Conservation (phyloP, 1,140 invertebrate species). For the Papilio dardanus region DNA sequence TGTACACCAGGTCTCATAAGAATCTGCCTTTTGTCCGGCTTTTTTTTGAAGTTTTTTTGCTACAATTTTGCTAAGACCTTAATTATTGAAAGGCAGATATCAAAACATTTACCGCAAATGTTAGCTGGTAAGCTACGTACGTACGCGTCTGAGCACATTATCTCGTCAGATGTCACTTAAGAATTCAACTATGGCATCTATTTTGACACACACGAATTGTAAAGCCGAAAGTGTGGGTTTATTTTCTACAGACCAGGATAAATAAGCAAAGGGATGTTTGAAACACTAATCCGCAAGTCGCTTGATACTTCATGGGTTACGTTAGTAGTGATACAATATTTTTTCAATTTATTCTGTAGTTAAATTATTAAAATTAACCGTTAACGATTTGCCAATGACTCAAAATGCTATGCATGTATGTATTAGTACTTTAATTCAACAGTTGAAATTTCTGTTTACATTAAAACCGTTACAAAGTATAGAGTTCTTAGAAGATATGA, state of each 20-base stretch:
- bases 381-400: no score
- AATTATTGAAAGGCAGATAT: background rate
- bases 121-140: no score
- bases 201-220: background rate
- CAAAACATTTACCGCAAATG: background rate
- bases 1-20: background rate
- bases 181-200: background rate
- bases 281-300: background rate
- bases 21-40: background rate
- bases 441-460: background rate
- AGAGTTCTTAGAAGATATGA: background rate
- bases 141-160: background rate
- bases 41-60: background rate
- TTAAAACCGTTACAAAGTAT: background rate
- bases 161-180: constrained; percentile 6
- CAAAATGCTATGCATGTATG: no score
- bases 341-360: no score
- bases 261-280: background rate
- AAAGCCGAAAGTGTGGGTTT: background rate
- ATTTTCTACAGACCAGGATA: background rate
- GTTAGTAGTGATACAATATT: no score
- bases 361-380: no score
- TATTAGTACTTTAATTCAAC: background rate
- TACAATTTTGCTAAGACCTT: background rate
- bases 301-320: background rate